Conservation (phyloP, 2,888 invertebrate genomes). For the Oscheius sp. region DNA sequence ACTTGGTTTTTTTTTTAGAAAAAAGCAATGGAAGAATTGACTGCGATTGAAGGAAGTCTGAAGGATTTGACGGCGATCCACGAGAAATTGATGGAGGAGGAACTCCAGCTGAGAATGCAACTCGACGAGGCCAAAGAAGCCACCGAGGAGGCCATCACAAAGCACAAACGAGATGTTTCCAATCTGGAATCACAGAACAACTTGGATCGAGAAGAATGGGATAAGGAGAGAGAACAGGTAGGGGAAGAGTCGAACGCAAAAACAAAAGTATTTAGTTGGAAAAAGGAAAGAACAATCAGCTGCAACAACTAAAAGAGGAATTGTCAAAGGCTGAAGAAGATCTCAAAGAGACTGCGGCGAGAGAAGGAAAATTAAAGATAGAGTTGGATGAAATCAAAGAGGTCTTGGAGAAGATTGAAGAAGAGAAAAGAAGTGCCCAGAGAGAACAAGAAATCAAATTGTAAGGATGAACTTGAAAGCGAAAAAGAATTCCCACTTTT, state of each 20-base stretch:
- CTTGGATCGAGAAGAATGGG: slow-evolving; percentile 33
- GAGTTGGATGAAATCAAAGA: slow-evolving; percentile 35
- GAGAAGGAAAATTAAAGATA: slow-evolving; percentile 29
- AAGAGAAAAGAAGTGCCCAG: slow-evolving; percentile 32
- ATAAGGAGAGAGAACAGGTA: slow-evolving; percentile 26
- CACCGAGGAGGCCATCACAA: slow-evolving; percentile 17
- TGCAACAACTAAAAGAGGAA: slow-evolving; percentile 36
- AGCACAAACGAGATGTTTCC: slow-evolving; percentile 26
- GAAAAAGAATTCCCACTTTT: neutral
- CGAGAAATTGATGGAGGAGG: slow-evolving; percentile 44
- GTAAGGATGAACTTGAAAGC: neutral
- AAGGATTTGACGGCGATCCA: slow-evolving; percentile 44
- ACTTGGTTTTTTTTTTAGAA: neutral
- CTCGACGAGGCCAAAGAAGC: slow-evolving; percentile 29
- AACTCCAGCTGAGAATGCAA: slow-evolving; percentile 36
- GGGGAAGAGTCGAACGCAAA: neutral
- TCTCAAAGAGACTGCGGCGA: slow-evolving; percentile 37
- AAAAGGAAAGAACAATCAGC: slow-evolving; percentile 27
- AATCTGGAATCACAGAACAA: slow-evolving; percentile 22
- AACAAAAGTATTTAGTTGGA: slow-evolving; percentile 34
- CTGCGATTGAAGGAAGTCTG: slow-evolving; percentile 35
- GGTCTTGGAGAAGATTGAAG: slow-evolving; percentile 18
- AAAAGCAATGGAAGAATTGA: slow-evolving; percentile 1
- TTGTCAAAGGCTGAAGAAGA: slow-evolving; percentile 37
- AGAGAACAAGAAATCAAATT: slow-evolving; percentile 12